A percentile compares a stretch with the other conserved stretches of the same genome.
Evolutionary conservation across 2,797 vertebrate genomes (phyloP).

Genomic region (Aythya fuligula): DNA sequence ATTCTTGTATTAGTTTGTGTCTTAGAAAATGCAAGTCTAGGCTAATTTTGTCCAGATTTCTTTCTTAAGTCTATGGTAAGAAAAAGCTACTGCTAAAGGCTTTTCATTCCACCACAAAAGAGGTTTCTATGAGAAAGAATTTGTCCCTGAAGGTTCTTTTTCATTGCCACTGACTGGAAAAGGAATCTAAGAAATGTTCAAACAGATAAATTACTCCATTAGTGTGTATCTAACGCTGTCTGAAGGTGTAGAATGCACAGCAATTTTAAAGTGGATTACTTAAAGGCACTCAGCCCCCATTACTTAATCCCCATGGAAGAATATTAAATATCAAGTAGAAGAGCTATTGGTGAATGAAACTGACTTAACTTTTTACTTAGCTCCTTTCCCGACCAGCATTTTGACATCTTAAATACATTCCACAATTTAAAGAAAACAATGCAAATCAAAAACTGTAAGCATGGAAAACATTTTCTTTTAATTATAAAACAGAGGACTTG

Average conservation of each 20-base stretch:
- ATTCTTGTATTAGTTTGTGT: not conserved
- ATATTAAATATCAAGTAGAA: not conserved
- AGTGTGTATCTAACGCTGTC: not conserved
- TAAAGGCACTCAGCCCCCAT: conserved; percentile 20
- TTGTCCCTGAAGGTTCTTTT: not conserved
- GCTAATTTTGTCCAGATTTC: not conserved
- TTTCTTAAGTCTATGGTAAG: not conserved
- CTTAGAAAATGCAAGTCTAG: not conserved
- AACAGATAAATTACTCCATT: conserved; percentile 34
- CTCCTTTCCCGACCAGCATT: not conserved
- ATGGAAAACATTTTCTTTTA: not conserved
- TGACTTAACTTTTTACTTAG: not conserved
- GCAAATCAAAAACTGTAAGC: not conserved
- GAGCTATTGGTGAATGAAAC: not conserved
- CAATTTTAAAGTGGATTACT: conserved; percentile 25
- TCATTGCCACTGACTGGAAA: not conserved
- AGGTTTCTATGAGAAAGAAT: not conserved
- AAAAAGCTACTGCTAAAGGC: not conserved
- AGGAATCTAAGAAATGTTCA: not conserved
- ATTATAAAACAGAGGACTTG: not conserved
- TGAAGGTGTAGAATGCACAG: not conserved
- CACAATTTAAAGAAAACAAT: not conserved
- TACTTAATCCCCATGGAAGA: not conserved
- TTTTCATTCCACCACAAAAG: not conserved
- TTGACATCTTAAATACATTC: not conserved